These are phyloP conservation scores for Osmerus eperlanus DNA, from an alignment of 2,113 vertebrate species.

Conservation along the genomic window DNA sequence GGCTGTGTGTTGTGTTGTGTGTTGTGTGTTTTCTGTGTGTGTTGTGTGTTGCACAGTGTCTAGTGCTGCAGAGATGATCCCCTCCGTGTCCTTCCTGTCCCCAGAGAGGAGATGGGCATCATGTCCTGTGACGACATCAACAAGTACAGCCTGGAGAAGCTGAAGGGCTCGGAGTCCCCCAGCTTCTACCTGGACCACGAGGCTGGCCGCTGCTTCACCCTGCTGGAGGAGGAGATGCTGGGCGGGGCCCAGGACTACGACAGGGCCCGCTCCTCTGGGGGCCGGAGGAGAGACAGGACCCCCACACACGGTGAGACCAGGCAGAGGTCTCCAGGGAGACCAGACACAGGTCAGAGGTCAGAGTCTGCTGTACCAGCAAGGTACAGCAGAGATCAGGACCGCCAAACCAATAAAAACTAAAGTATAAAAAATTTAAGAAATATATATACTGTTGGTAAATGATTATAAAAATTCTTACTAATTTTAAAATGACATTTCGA, in stretches of 20 bases:
- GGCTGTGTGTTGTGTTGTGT: too few species aligned
- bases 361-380: too few species aligned
- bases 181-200: conserved; percentile 74
- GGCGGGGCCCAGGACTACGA: conserved; percentile 57
- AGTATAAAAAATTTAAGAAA: too few species aligned
- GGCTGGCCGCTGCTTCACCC: conserved; percentile 70
- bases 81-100: background rate
- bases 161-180: conserved; percentile 74
- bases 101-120: conserved; percentile 72
- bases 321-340: too few species aligned
- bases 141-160: conserved; percentile 70
- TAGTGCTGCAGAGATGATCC: background rate
- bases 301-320: conserved; percentile 70
- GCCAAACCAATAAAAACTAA: too few species aligned
- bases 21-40: too few species aligned
- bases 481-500: too few species aligned
- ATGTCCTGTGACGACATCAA: conserved; percentile 68
- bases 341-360: too few species aligned
- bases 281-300: conserved; percentile 76
- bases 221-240: conserved; percentile 64
- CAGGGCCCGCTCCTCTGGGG: conserved; percentile 66
- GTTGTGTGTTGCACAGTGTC: background rate
- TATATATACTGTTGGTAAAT: too few species aligned
- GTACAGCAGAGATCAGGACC: too few species aligned
- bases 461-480: too few species aligned